Evolutionary conservation across 2,113 vertebrate genomes (phyloP).

Genomic region (Anhinga anhinga): DNA sequence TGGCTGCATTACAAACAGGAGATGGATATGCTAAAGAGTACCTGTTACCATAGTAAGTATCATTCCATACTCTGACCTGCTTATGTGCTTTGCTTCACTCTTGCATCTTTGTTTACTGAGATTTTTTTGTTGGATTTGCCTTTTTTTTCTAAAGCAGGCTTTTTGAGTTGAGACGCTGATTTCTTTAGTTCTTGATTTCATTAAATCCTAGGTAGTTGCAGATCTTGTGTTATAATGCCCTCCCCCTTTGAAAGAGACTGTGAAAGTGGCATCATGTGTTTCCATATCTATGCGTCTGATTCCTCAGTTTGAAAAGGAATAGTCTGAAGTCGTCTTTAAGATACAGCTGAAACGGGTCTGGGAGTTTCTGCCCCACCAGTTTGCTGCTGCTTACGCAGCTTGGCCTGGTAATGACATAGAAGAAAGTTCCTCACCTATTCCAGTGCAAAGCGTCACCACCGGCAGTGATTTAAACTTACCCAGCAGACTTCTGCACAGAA

Average conservation of each 20-base stretch:
- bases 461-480: neutral
- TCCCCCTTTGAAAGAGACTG: neutral
- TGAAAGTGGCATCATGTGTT: neutral
- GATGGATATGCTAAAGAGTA: conserved; percentile 99
- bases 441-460: neutral
- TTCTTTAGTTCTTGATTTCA: neutral
- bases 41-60: conserved; percentile 99
- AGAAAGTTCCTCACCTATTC: neutral
- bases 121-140: conserved; percentile 15
- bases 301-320: conserved; percentile 7
- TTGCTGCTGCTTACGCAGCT: neutral
- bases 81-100: conserved; percentile 80
- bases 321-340: conserved; percentile 32
- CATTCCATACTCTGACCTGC: conserved; percentile 76
- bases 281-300: conserved; percentile 30
- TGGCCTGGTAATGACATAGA: neutral
- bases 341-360: neutral
- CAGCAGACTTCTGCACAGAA: neutral
- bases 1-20: conserved; percentile 97
- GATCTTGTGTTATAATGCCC: neutral
- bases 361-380: neutral
- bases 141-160: neutral
- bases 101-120: conserved; percentile 63
- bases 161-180: conserved; percentile 30
- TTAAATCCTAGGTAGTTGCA: neutral